Base-by-base conservation (phyloP, 2,888 invertebrate genomes). In the Calameuta filiformis region DNA sequence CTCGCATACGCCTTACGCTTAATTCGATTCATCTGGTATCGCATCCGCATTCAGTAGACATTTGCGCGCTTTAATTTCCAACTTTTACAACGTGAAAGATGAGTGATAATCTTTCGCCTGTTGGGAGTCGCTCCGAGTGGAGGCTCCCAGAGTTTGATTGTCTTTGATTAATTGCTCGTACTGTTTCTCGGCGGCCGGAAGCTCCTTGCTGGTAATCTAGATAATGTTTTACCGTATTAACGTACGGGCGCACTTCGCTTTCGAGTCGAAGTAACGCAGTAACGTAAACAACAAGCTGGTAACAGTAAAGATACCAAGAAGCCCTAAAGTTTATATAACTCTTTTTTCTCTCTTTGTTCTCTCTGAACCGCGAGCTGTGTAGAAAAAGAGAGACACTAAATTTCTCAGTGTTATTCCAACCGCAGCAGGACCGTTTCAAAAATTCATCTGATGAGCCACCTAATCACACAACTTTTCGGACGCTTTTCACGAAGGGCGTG, bases 121-220 rank as follows among this genome's bases (percentile, higher is more conserved):
- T 90, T 91, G 91, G 88, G 90, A 91, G 90, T 89, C 85, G 82
- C 84, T 81, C 82, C 77, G 79, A 85, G 81, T 78, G 82, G 83
- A 81, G 86, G 88, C 90, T 90, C 91, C 89, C 91, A 90, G 89
- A 88, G 86, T 91, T 90, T 90, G 91, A 91, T 91, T 90, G 90
- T 90, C 89, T 89, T 89, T 91, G 91, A 91, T 91, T 90, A 90
- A 91, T 91, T 90, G 89, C 89, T 85, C 86, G 82, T 85, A 86
- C 86, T 83, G 85, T 85, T 87, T 86, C 87, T 86, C 85, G 85
- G 83, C 82, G 85, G 82, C 84, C 87, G 86, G 88, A 87, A 87
- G 87, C 83, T 83, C 82, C 83, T 85, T 35, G 76, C 31, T 81
- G 85, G 86, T 85, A 87, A 91, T 91, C 91, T 89, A 88, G 91